These are phyloP conservation scores for Litocranius walleri DNA, from an alignment of 2,113 vertebrate genomes.

Conservation along the genomic window DNA sequence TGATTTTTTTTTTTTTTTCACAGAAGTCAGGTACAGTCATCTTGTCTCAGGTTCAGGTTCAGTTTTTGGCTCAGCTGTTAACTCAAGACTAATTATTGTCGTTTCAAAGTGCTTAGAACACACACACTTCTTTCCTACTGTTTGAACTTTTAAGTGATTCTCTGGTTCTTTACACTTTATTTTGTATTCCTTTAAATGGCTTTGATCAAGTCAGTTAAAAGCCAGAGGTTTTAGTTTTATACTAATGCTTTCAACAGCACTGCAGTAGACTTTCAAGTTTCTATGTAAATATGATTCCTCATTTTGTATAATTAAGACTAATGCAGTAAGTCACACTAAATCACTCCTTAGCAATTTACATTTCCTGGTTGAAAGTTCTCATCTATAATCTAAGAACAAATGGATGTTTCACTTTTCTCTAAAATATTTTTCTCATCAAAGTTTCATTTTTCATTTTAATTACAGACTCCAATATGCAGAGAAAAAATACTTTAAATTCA, in stretches of 20 bases:
- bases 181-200: background rate
- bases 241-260: background rate
- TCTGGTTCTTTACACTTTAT: background rate
- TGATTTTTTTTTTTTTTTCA: background rate
- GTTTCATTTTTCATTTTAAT: slow-evolving; percentile 10
- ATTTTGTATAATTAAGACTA: slow-evolving; percentile 27
- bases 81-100: background rate
- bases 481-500: background rate
- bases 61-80: background rate
- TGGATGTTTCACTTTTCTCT: background rate
- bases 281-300: background rate
- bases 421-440: slow-evolving; percentile 16
- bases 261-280: background rate
- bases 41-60: background rate
- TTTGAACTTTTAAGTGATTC: slow-evolving; percentile 19
- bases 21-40: background rate
- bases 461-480: background rate
- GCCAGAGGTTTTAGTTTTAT: background rate
- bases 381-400: background rate
- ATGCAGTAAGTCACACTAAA: background rate
- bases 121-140: background rate
- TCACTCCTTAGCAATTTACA: background rate
- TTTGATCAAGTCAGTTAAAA: slow-evolving; percentile 22
- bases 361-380: slow-evolving; percentile 14
- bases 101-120: background rate